These are phyloP conservation scores for Henicopernis longicauda DNA, from an alignment of 2,113 vertebrate genomes.

Conservation along the genomic window DNA sequence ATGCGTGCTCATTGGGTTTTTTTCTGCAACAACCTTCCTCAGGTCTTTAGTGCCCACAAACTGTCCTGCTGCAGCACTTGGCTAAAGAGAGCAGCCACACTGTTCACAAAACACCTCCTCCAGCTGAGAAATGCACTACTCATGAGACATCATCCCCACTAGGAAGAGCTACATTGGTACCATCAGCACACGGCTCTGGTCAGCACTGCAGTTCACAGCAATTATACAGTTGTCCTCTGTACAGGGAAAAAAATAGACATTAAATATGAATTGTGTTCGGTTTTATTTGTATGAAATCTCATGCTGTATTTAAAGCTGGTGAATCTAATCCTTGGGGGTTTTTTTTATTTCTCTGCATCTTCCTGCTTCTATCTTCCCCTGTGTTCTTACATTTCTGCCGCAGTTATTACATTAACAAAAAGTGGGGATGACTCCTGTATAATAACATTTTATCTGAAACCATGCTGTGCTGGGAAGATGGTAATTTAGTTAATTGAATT, in stretches of 20 bases:
- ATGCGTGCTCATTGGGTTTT: not conserved
- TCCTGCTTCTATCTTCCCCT: not conserved
- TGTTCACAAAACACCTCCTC: not conserved
- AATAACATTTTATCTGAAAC: not conserved
- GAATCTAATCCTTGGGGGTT: not conserved
- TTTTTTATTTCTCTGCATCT: not conserved
- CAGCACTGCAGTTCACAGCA: not conserved
- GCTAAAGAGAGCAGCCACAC: not conserved
- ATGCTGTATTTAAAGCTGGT: not conserved
- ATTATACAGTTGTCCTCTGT: not conserved
- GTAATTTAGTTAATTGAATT: not conserved
- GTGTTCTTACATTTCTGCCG: not conserved
- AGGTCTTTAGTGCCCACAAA: slow-evolving; percentile 42
- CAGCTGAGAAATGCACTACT: not conserved
- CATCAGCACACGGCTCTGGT: not conserved
- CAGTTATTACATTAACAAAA: not conserved
- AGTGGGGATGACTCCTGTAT: not conserved
- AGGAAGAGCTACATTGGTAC: not conserved
- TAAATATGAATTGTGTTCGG: not conserved
- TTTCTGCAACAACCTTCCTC: not conserved
- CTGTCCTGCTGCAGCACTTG: slow-evolving; percentile 40
- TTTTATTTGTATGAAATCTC: not conserved
- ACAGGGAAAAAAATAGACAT: not conserved
- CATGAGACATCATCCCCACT: not conserved
- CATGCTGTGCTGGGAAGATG: not conserved